Evolutionary conservation across 1,140 invertebrate species (phyloP).

Genomic region (Arctopsyche grandis): DNA sequence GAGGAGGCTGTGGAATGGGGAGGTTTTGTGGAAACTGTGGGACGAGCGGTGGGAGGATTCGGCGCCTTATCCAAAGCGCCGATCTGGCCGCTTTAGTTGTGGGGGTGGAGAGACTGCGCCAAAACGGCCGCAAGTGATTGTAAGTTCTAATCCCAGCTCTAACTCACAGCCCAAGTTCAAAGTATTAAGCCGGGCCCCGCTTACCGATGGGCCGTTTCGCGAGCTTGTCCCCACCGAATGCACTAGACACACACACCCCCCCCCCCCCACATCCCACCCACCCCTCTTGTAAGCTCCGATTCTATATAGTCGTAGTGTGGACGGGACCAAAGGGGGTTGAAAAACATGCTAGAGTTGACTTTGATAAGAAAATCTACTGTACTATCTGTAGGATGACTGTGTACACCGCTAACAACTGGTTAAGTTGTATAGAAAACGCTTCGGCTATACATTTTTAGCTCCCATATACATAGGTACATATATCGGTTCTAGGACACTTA

Average conservation of each 20-base stretch:
- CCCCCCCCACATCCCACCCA: neutral
- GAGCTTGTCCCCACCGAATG: constrained; percentile 37
- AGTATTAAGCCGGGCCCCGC: constrained; percentile 42
- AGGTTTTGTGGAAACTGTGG: neutral
- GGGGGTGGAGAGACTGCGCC: constrained; percentile 2
- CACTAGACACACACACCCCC: neutral
- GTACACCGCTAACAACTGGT: no score
- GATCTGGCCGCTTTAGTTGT: constrained; percentile 11
- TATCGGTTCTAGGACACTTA: no score
- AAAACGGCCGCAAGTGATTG: constrained; percentile 47
- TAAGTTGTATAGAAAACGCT: no score
- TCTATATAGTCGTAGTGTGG: neutral
- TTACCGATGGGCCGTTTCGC: constrained; percentile 36
- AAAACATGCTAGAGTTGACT: no score
- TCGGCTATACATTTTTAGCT: no score
- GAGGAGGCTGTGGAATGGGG: neutral
- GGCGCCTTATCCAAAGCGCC: neutral
- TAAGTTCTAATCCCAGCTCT: constrained; percentile 45
- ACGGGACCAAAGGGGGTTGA: no score
- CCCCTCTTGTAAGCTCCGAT: neutral
- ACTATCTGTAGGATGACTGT: no score
- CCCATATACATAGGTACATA: no score
- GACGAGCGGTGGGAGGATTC: neutral
- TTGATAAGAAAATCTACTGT: no score
- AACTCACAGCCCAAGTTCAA: constrained; percentile 47